A percentile compares a stretch with the other conserved stretches of the same genome.
Evolutionary conservation across 2,888 invertebrate genomes (phyloP).

Genomic region (Acrobasis suavella): DNA sequence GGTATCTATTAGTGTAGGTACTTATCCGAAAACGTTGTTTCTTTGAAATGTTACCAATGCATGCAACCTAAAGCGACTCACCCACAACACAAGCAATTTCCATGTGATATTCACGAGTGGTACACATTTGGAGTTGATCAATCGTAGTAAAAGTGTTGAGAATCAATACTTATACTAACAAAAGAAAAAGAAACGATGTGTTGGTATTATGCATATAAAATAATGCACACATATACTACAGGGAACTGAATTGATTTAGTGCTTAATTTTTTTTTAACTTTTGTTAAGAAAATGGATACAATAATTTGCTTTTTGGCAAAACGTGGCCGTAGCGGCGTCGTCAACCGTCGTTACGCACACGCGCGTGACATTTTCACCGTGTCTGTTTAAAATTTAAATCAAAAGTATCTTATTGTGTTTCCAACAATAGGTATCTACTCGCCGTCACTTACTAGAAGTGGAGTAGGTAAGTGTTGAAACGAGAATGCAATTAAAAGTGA

Average conservation of each 20-base stretch:
- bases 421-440: conserved; percentile 23
- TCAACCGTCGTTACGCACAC: conserved; percentile 31
- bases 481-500: conserved; percentile 43
- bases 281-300: not conserved
- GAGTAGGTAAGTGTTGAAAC: conserved; percentile 43
- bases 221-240: not conserved
- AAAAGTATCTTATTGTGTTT: conserved; percentile 27
- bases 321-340: not conserved
- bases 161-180: not conserved
- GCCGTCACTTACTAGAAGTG: conserved; percentile 31
- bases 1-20: not conserved
- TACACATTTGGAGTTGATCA: conserved; percentile 8
- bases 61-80: not conserved
- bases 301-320: conserved; percentile 21
- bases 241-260: not conserved
- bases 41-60: not conserved
- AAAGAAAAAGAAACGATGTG: not conserved
- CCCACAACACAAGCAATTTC: not conserved
- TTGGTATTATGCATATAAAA: not conserved
- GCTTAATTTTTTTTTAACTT: too few relatives aligned
- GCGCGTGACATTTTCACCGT: conserved; percentile 28
- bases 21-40: not conserved
- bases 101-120: conserved; percentile 5
- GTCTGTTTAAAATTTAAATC: conserved; percentile 28
- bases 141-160: conserved; percentile 5